Conservation (phyloP, 2,888 invertebrate species). For the Ochropacha duplaris region DNA sequence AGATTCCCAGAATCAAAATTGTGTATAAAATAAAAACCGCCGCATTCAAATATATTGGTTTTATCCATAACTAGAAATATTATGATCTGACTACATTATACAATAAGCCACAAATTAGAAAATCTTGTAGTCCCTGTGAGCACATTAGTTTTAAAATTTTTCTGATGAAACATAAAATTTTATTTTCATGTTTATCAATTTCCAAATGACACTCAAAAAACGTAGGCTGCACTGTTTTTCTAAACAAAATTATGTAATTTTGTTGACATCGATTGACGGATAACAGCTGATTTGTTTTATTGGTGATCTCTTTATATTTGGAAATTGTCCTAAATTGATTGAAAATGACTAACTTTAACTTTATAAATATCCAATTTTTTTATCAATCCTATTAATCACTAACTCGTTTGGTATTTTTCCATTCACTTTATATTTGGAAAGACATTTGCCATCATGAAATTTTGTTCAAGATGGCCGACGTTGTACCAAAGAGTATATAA, state of each 20-base stretch:
- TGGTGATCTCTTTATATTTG: constrained; percentile 68
- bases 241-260: constrained; percentile 84
- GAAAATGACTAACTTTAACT: constrained; percentile 25
- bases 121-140: constrained; percentile 51
- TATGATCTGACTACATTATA: constrained; percentile 72
- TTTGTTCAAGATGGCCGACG: constrained; percentile 76
- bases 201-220: constrained; percentile 72
- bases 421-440: constrained; percentile 68
- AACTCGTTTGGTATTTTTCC: constrained; percentile 34
- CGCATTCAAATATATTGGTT: constrained; percentile 83
- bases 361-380: constrained; percentile 47
- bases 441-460: constrained; percentile 62
- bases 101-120: constrained; percentile 58
- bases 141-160: constrained; percentile 68
- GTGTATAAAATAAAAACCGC: constrained; percentile 91
- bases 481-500: too few species aligned
- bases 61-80: constrained; percentile 71
- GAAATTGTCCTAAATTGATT: constrained; percentile 30
- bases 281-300: constrained; percentile 83
- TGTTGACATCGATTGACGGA: constrained; percentile 84
- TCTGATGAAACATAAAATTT: constrained; percentile 59
- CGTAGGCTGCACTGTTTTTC: constrained; percentile 79
- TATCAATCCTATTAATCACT: constrained; percentile 41
- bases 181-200: constrained; percentile 69
- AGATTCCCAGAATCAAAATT: constrained; percentile 96